Evolutionary conservation across 1,140 invertebrate species (phyloP), one percentile per base, ranked within the genome.

Genomic region (Neodiprion virginianus): DNA sequence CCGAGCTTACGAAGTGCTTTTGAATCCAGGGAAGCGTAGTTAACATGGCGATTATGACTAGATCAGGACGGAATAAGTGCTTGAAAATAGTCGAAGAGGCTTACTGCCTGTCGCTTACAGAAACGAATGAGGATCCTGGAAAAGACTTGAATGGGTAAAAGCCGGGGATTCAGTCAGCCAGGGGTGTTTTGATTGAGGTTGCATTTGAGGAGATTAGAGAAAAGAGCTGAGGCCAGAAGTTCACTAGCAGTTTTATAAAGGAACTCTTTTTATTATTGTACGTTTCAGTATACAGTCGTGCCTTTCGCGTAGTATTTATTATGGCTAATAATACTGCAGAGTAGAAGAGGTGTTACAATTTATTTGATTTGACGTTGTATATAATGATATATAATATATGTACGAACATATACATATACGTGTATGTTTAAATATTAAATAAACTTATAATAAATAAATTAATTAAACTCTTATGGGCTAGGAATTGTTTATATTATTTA

Each of bases 241-340:
- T 40, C 28, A 40, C 28, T 40, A 40, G 1, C 28, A 40, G 28
- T 40, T 40, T 61, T 61, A 61, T 17, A 61, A 61, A 61, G 53
- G 53, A 61, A 61, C 53, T 61, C 53, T 61, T 61, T 61, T 61
- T 61, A 61, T 61, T 61, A 61, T 61, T 61, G 53, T 61, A 61
- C 53, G 53, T 61, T 61, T 85, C 78, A 77, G 78, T 81, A 76
- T 83, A 83, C 79, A 81, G 78, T 82, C 72, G 73, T 76, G 73
- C 72, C 74, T 69, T 75, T 75, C 72, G 74, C 74, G 53, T 61
- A 14, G 11, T 17, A 61, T 61, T 61, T 17, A 48, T 79, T 76
- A 76, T 77, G 77, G 81, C 86, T 88, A 88, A 83, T 88, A 88
- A 88, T 88, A 88, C 86, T 88, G 86, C 82, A 80, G 53, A 61